Conservation (phyloP, 2,113 vertebrate genomes). For the Apus apus region DNA sequence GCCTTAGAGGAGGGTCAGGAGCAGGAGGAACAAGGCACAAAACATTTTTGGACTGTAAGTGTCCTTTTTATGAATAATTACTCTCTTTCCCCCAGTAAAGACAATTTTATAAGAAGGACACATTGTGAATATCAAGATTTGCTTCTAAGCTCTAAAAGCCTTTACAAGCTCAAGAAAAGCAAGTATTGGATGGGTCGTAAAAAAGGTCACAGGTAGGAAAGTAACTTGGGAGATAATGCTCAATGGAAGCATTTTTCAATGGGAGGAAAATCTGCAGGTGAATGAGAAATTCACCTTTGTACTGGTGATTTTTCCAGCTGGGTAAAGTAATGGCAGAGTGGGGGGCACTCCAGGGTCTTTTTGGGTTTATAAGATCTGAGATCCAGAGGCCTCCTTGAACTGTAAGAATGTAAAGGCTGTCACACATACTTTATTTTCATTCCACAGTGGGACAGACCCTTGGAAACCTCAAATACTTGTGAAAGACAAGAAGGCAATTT, state of each 20-base stretch:
- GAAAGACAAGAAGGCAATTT: not conserved
- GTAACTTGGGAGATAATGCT: not conserved
- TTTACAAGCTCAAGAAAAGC: not conserved
- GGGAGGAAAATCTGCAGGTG: not conserved
- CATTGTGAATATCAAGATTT: not conserved
- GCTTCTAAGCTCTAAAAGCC: not conserved
- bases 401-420: not conserved
- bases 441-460: not conserved
- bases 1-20: not conserved
- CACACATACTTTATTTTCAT: not conserved
- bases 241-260: not conserved
- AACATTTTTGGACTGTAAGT: not conserved
- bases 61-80: not conserved
- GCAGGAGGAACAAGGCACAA: not conserved
- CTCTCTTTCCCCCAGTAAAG: not conserved
- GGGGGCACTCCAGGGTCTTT: not conserved
- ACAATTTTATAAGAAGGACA: not conserved
- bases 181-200: not conserved
- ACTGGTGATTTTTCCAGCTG: not conserved
- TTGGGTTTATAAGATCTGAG: not conserved
- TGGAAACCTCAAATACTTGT: not conserved
- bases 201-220: not conserved
- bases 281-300: not conserved
- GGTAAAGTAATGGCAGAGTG: not conserved
- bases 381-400: not conserved